phyloP scores from a whole-genome alignment of 2,113 vertebrate species.

The Synodontis membranacea region DNA sequence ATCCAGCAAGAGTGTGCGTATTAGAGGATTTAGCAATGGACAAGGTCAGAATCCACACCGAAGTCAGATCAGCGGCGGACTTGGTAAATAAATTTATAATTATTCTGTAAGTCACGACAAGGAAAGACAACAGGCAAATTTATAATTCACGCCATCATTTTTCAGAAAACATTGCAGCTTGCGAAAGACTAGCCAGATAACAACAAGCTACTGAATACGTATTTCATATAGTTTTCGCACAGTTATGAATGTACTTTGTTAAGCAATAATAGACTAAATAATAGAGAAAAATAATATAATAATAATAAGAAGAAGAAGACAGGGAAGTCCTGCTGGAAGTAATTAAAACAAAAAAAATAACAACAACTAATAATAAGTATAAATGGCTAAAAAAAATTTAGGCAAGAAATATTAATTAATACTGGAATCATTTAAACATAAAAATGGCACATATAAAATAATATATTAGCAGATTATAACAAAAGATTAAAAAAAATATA shows the following conservation, averaged over 20 bases:
- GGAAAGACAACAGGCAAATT: neutral
- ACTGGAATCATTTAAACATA: neutral
- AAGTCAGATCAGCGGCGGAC: neutral
- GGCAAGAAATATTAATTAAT: neutral
- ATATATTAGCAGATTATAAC: neutral
- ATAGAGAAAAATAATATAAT: neutral
- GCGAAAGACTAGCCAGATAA: too few species aligned
- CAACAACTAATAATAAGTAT: neutral
- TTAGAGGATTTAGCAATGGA: neutral
- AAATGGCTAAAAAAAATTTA: neutral
- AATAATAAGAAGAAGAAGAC: too few species aligned
- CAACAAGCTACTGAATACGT: neutral
- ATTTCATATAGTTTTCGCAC: neutral
- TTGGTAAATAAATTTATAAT: neutral
- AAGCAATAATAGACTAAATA: neutral
- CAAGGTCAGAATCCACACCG: neutral
- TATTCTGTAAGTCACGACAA: neutral
- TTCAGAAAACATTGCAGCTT: neutral
- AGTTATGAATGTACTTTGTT: neutral
- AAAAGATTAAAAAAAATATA: too few species aligned
- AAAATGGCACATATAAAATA: neutral
- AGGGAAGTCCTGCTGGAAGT: neutral
- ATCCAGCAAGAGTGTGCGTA: neutral
- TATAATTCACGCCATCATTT: neutral
- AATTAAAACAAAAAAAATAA: neutral